phyloP scores from a whole-genome alignment of 2,797 vertebrate genomes.

The Pampus argenteus region DNA sequence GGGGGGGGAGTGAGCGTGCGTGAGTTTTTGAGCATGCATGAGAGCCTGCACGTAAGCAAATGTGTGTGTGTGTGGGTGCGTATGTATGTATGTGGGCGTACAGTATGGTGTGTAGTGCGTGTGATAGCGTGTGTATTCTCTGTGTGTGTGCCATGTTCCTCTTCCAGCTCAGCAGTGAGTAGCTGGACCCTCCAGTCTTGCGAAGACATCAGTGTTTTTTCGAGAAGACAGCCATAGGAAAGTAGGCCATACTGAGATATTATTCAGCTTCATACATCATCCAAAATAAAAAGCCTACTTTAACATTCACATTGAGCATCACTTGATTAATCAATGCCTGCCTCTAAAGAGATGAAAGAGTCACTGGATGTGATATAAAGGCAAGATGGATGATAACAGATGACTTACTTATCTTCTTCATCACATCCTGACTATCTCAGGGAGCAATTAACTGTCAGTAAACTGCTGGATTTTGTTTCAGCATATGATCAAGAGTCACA shows the following conservation, averaged over 20 bases:
- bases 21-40: slow-evolving; percentile 58
- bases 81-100: slow-evolving; percentile 12
- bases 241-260: slow-evolving; percentile 66
- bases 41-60: slow-evolving; percentile 64
- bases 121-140: slow-evolving; percentile 47
- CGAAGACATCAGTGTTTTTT: slow-evolving; percentile 77
- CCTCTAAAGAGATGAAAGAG: slow-evolving; percentile 43
- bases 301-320: slow-evolving; percentile 31
- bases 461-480: slow-evolving; percentile 20
- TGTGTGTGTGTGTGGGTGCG: slow-evolving; percentile 18
- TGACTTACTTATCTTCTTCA: slow-evolving; percentile 33
- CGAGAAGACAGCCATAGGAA: slow-evolving; percentile 73
- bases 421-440: slow-evolving; percentile 30
- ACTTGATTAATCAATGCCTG: slow-evolving; percentile 26
- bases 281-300: slow-evolving; percentile 53
- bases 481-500: slow-evolving; percentile 17
- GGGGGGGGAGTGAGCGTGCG: neutral
- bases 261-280: slow-evolving; percentile 38
- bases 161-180: slow-evolving; percentile 79
- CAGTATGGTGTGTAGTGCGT: slow-evolving; percentile 30
- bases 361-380: slow-evolving; percentile 39
- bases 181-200: slow-evolving; percentile 73
- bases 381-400: slow-evolving; percentile 43
- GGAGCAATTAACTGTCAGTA: slow-evolving; percentile 32
- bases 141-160: slow-evolving; percentile 73